Evolutionary conservation across 1,140 invertebrate genomes (phyloP), one percentile per base, ranked within the genome.

Genomic region (Temnothorax curvispinosus): DNA sequence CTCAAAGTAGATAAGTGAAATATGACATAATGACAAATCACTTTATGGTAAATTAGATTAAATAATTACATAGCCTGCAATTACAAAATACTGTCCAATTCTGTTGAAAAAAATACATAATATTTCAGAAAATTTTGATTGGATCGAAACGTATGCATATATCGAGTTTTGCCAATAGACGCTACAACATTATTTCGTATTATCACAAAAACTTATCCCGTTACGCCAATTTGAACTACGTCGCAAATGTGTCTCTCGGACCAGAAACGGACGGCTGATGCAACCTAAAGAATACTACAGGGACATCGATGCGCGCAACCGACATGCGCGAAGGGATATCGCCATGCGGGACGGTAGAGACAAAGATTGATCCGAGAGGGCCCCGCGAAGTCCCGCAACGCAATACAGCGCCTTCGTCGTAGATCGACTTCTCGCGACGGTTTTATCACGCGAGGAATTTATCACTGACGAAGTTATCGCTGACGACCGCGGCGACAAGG

Each of bases 381-480:
- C 6, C 18, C 11, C 41, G 47, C 47, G 11, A 9, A 32, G 32
- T 1, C 7, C 11, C 41, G 47, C 47, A 41, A 15, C 47, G 56
- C 65, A 47, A 72, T 35, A 54, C 27, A 4, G 47, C 41, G 44
- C 9, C 52, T 21, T 74, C 56, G 8, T 62, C 41, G 52, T 6
- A 9, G 27, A 44, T n/a, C 52, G 60, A 21, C 52, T 81, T 21
- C 67, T 82, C n/a, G 62, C 11, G 11, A 11, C 32, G n/a, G 18
- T 13, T 71, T 82, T 89, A 86, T 69, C 69, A 67, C 38, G 3
- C 32, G 67, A 72, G 54, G 27, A 27, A 27, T 27, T 87, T 90
- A 90, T 90, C 89, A 47, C 71, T 38, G 32, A 47, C 54, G 44
- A 74, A 27, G 27, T 87, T 90, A 90, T 90, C 89, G 54, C 71